Evolutionary conservation across 2,888 invertebrate species (phyloP), one percentile per base, ranked within the genome.

Genomic region (Tinea semifulvella): DNA sequence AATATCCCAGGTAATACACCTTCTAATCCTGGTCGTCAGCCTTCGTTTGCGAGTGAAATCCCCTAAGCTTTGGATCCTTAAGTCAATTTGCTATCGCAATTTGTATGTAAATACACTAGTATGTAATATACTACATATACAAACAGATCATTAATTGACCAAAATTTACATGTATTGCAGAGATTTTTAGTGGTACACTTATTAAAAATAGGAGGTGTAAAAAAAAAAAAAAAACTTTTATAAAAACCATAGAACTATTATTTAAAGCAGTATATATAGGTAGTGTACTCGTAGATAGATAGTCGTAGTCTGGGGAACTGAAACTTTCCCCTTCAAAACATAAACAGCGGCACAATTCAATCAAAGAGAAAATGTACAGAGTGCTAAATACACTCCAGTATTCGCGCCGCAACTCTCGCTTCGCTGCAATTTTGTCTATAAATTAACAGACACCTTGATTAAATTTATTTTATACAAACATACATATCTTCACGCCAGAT

Each of bases 21-120:
- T 49, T 49, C 49, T 45, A 45, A 50, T 48, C 50, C 43, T 45
- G 52, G 48, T 48, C 48, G 50, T 52, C 51, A 48, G 50, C 48
- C 42, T 43, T 46, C 46, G 43, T 38, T 18, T 18, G 18, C 18
- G 18, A 18, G 18, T 8, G 2, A 31, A 36, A 36, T 18, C 36
- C 36, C 18, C 36, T 18, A 36, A 36, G 18, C 17, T 18, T 10
- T 18, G 11, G 36, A 36, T 36, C 36, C 36, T 18, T 7, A 18
- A 36, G 36, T 36, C 17, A 18, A 36, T 36, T 36, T 18, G 7
- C 5, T 7, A 18, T 8, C 25, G 5, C 25, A 22, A 22, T 22
- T 22, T 22, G 25, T 22, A 22, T 8, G n/a, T n/a, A n/a, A n/a
- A n/a, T n/a, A n/a, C n/a, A n/a, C n/a, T n/a, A n/a, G n/a, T n/a